Evolutionary conservation across 2,113 vertebrate species (phyloP).

Genomic region (Rhabdomys dilectus): DNA sequence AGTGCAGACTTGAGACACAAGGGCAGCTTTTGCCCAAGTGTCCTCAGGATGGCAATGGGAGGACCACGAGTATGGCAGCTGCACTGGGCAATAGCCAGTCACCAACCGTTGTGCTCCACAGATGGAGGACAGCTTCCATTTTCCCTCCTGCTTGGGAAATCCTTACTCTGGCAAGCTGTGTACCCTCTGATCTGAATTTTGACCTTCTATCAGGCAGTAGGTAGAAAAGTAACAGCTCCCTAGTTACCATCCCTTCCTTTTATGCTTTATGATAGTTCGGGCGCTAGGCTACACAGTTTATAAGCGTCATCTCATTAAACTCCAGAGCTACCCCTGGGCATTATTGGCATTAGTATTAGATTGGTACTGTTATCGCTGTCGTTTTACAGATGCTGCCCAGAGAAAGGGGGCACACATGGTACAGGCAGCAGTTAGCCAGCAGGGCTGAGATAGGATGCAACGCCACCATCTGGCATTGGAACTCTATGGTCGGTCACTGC

Average conservation of each 20-base stretch:
- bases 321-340: neutral
- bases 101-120: neutral
- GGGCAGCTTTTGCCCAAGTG: neutral
- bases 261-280: neutral
- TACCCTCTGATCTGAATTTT: neutral
- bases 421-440: neutral
- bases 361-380: neutral
- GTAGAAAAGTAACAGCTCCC: neutral
- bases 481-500: rapidly evolving
- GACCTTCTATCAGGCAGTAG: neutral
- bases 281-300: neutral
- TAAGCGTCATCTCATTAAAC: neutral
- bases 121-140: neutral
- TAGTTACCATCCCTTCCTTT: neutral
- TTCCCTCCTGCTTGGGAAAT: neutral
- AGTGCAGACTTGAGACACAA: neutral
- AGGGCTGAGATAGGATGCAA: neutral
- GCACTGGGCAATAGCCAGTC: neutral
- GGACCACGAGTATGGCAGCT: neutral
- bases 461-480: rapidly evolving
- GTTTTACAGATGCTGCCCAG: neutral
- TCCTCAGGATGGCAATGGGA: neutral
- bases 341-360: neutral
- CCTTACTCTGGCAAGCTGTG: neutral
- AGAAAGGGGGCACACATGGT: neutral